Evolutionary conservation across 2,888 invertebrate genomes (phyloP), one percentile per base, ranked within the genome.

Genomic region (Limnephilus rhombicus): DNA sequence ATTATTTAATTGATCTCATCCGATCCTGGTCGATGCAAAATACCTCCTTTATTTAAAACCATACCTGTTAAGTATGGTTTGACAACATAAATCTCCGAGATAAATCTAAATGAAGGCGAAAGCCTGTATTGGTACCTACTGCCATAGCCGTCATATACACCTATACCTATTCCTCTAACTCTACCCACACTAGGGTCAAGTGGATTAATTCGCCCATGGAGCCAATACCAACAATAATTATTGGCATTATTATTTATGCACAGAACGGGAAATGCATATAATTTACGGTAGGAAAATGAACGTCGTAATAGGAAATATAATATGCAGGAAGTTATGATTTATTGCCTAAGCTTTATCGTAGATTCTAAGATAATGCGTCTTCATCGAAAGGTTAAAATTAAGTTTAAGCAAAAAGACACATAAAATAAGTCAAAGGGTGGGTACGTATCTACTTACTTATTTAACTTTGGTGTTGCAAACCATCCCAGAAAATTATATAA

Each of bases 141-240:
- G 68, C 68, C 68, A n/a, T 2, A 68, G 9, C 9, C 68, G 68
- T n/a, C 68, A n/a, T 68, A n/a, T 68, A 68, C 2, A 45, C 11
- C n/a, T n/a, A 45, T 12, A 45, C 45, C 11, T 41, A 41, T 41
- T 41, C 41, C 18, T 53, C 68, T 68, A n/a, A 9, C n/a, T 68
- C 68, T 68, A 68, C 68, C 68, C 68, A 68, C 68, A 68, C 24
- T 9, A n/a, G 86, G 45, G 45, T 45, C 86, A n/a, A 45, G 45
- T 82, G 86, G 45, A 86, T 86, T 86, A 86, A 49, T 86, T 86
- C 45, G 49, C 45, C 45, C 29, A 12, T 45, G n/a, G 45, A 41
- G n/a, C 24, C 45, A 45, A 86, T 24, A 45, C 45, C 11, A 49
- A 41, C 24, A 68, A 68, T 68, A 9, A 68, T 68, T 68, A 68